Evolutionary conservation across 2,797 vertebrate species (phyloP).

Genomic region (Okamejei kenojei): DNA sequence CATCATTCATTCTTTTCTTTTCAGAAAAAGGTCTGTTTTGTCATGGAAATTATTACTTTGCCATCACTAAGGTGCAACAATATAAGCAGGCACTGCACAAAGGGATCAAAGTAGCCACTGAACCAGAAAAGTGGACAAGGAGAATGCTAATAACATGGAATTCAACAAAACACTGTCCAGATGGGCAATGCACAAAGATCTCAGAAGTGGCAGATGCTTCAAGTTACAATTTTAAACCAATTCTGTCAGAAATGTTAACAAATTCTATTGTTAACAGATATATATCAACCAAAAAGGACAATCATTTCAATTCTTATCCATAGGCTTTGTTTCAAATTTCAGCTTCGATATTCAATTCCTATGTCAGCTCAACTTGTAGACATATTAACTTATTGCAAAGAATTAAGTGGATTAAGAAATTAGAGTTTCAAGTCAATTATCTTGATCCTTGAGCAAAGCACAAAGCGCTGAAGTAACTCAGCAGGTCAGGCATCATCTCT

Average conservation of each 20-base stretch:
- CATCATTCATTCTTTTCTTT: neutral
- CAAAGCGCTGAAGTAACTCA: no score
- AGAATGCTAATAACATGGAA: neutral
- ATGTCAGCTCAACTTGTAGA: neutral
- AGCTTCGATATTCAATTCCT: neutral
- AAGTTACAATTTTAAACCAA: neutral
- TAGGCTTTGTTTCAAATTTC: slow-evolving; percentile 1
- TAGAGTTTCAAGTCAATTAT: neutral
- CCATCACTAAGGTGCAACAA: neutral
- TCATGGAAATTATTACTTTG: neutral
- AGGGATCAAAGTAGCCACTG: neutral
- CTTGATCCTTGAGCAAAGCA: neutral
- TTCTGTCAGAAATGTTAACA: neutral
- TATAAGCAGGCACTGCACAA: neutral
- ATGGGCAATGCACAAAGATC: slow-evolving; percentile 3
- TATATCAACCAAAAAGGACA: neutral
- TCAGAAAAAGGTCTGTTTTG: neutral
- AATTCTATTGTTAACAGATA: neutral
- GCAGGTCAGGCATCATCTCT: no score
- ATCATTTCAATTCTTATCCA: neutral
- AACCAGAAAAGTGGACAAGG: slow-evolving; percentile 26
- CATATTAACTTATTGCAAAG: neutral
- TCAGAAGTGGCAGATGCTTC: neutral
- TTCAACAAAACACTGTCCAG: slow-evolving; percentile 20
- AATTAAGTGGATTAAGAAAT: neutral